Base-by-base conservation (phyloP, 1,140 invertebrate genomes). In the Aporrectodea caliginosa region DNA sequence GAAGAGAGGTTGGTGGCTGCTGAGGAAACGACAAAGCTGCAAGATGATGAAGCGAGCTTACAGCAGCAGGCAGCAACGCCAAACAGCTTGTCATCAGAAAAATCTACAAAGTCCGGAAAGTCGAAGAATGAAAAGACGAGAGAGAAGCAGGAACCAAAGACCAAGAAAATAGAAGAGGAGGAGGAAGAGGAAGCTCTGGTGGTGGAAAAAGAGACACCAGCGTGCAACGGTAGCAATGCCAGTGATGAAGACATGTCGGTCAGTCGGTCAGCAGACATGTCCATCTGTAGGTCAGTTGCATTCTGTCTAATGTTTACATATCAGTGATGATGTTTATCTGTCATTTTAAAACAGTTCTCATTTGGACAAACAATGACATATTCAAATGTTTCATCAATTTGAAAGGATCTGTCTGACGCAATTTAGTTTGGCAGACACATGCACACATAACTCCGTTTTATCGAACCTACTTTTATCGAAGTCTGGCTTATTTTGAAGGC, bases 11-110 rank as follows among this genome's bases (percentile, higher is more conserved):
- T 58, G 43, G 22, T 12, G 22, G 6, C 22, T 6, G 22, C 43
- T 22, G 43, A 58, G 43, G 43, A 58, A 22, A 58, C 6, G 6
- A 78, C 80, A 77, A 76, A 80, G 34, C 32, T 33, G 72, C 29
- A 80, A 58, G 35, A 83, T 75, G 75, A 82, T 76, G 70, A 80
- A 81, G 32, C 75, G 71, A 16, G 33, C 34, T 12, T 77, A 77
- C 70, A 77, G 43, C 34, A 75, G 77, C 32, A 77, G 70, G 43
- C 81, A 32, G 78, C 69, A 35, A 58, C 74, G 68, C 77, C 69
- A 58, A 72, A 72, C 78, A 78, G 75, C n/a, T n/a, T n/a, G n/a
- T 75, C 35, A 79, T 77, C 70, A 75, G n/a, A 74, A 43, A 68
- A 58, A 22, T 58, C 43, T 6, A 72, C 70, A 72, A 72, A 72